Conservation (phyloP, 2,888 invertebrate species). For the Volucella inanis region DNA sequence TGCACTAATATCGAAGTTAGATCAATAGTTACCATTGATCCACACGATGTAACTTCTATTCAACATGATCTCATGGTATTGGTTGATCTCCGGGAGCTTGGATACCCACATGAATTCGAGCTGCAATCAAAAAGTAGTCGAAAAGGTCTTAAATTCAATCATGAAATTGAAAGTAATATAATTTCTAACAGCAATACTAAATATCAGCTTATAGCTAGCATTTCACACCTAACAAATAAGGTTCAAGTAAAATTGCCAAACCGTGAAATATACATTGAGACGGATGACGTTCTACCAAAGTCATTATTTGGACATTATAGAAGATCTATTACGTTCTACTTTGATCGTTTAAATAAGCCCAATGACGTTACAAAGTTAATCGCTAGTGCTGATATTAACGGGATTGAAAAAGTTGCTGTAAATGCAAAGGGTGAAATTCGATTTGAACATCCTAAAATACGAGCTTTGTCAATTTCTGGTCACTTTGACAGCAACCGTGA, state of each 20-base stretch:
- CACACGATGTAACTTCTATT: conserved; percentile 80
- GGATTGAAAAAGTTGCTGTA: conserved; percentile 83
- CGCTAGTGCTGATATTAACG: conserved; percentile 84
- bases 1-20: conserved; percentile 88
- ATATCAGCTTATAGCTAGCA: conserved; percentile 88
- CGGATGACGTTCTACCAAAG: conserved; percentile 84
- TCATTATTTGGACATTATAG: conserved; percentile 85
- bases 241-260: conserved; percentile 87
- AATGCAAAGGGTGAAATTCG: conserved; percentile 85
- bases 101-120: conserved; percentile 89
- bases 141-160: conserved; percentile 85
- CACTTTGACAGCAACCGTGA: conserved; percentile 82
- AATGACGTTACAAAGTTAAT: conserved; percentile 87
- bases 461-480: conserved; percentile 83
- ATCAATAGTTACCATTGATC: conserved; percentile 78
- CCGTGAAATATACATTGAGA: conserved; percentile 87
- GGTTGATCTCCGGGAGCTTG: conserved; percentile 89
- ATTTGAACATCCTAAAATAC: conserved; percentile 87
- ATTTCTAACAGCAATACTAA: conserved; percentile 88
- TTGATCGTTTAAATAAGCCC: conserved; percentile 89
- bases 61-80: conserved; percentile 87
- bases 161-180: conserved; percentile 89
- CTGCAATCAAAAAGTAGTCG: conserved; percentile 87
- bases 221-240: conserved; percentile 86
- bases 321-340: conserved; percentile 86